Percentiles rank a stretch among this genome's conserved stretches.
These are phyloP conservation scores for Cybosia mesomella DNA, from an alignment of 2,888 invertebrate species.

Conservation along the genomic window DNA sequence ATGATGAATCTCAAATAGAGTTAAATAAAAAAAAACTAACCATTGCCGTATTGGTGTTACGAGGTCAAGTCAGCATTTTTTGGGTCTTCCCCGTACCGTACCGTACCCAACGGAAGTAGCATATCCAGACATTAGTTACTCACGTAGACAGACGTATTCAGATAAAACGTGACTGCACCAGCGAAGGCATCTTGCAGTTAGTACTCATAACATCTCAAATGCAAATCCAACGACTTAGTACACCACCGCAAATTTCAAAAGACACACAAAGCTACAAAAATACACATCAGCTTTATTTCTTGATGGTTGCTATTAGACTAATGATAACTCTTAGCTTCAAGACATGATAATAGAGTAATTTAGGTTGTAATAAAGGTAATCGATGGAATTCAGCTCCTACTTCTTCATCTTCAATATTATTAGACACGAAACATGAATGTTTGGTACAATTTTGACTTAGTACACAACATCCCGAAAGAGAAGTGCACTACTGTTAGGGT, in stretches of 20 bases:
- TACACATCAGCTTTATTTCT: neutral
- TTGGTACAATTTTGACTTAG: neutral
- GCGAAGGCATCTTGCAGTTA: too few species aligned
- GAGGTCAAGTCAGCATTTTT: too few species aligned
- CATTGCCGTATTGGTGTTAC: too few species aligned
- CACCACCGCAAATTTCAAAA: neutral
- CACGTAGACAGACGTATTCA: too few species aligned
- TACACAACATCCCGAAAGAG: neutral
- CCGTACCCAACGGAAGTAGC: neutral
- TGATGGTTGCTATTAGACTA: neutral
- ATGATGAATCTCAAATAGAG: too few species aligned
- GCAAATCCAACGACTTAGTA: neutral
- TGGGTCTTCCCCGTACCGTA: too few species aligned
- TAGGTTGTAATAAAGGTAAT: neutral
- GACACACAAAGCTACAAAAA: neutral
- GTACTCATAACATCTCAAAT: neutral
- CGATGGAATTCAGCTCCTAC: neutral
- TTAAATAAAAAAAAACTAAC: too few species aligned
- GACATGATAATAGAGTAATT: neutral
- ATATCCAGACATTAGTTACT: neutral
- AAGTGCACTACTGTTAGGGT: too few species aligned
- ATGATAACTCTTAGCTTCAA: neutral
- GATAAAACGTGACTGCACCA: neutral
- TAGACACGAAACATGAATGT: neutral
- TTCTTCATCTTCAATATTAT: neutral